phyloP scores from a whole-genome alignment of 2,113 vertebrate species.

The Mugil cephalus region DNA sequence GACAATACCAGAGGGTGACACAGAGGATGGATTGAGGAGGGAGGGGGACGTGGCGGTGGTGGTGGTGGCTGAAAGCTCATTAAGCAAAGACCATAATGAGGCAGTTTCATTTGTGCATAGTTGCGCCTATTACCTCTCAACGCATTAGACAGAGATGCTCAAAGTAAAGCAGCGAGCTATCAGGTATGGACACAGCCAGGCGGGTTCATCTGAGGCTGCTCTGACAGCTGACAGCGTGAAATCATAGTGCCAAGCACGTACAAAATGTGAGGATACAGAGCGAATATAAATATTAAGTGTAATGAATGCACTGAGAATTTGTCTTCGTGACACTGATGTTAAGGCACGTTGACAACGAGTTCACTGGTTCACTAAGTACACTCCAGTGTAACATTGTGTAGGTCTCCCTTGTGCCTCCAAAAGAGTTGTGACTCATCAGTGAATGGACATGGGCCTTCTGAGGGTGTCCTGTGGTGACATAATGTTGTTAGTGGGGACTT shows the following conservation, averaged over 20 bases:
- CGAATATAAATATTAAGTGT: conserved; percentile 28
- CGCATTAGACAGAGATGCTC: conserved; percentile 52
- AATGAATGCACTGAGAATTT: conserved; percentile 28
- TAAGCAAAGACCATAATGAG: conserved; percentile 65
- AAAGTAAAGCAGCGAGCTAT: conserved; percentile 21
- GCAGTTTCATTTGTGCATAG: conserved; percentile 41
- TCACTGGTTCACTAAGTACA: too few species aligned
- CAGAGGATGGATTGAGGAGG: conserved; percentile 13
- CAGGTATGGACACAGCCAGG: conserved; percentile 15
- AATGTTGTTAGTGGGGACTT: too few species aligned
- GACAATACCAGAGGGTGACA: conserved; percentile 30
- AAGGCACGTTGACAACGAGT: background rate
- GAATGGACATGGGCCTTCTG: too few species aligned
- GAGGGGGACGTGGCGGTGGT: background rate
- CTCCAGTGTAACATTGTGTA: too few species aligned
- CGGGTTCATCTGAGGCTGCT: conserved; percentile 32
- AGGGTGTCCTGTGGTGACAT: too few species aligned
- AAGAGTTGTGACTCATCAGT: too few species aligned
- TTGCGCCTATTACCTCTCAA: conserved; percentile 46
- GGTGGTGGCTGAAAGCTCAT: conserved; percentile 64
- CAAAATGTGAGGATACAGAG: conserved; percentile 18
- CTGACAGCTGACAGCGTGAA: conserved; percentile 35
- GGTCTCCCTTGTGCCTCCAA: too few species aligned
- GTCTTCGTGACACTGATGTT: conserved; percentile 6
- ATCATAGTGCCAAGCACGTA: conserved; percentile 26